Evolutionary conservation across 2,113 vertebrate species (phyloP), one percentile per base, ranked within the genome.

Genomic region (Scartelaos histophorus): DNA sequence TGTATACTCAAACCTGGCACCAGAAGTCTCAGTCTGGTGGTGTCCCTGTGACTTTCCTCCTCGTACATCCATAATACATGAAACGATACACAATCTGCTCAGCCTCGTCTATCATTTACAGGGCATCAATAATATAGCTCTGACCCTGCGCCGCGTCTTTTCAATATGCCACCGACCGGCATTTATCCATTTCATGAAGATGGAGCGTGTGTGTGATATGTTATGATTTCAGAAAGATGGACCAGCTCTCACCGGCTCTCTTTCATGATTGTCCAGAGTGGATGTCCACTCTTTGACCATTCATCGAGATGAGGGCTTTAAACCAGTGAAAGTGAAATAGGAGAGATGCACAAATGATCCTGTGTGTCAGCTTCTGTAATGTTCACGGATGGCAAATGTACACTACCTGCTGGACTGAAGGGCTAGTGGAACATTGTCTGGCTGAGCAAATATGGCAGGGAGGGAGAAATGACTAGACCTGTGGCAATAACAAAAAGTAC

Each of bases 51-150:
- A 54, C 51, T 54, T 19, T 54, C 19, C 7, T 72, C 82, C 75
- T 80, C 62, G 66, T 74, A 71, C 80, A 89, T 94, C 73, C 87
- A 93, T 94, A 90, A 94, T 94, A 76, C 66, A 94, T 93, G 80
- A 84, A 84, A 82, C 72, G 91, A 92, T 88, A 92, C 89, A 86
- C 93, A 93, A 93, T 93, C 92, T 92, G 91, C 85, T 92, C 83
- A 29, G 87, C 91, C 88, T 94, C 90, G 78, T 93, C 87, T 87
- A 93, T 94, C 92, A 93, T 94, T 94, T 92, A 93, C 88, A 93
- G 74, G 69, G 11, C 90, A 94, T 94, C 86, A 94, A 94, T 93
- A 93, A 94, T 94, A 69, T 57, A 94, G 71, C 68, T 64, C 74
- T 78, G 82, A 71, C 85, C 85, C 74, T 74, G 83, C 76, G 76